phyloP scores from a whole-genome alignment of 1,140 invertebrate species.

The Rhagoletis pomonella region DNA sequence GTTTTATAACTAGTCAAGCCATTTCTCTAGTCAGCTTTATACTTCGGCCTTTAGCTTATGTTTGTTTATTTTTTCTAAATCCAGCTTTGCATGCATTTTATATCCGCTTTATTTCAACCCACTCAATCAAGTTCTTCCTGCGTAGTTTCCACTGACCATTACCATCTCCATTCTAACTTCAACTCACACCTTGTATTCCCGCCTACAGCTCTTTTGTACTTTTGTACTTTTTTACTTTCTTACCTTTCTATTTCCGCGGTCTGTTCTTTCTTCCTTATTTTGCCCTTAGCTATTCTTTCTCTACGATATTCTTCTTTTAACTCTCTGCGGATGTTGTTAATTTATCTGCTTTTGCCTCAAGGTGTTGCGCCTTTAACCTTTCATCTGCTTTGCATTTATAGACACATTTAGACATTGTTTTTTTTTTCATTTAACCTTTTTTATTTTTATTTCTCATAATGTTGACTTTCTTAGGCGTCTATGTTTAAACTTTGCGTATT shows the following conservation, averaged over 20 bases:
- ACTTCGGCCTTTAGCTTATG: too few species aligned
- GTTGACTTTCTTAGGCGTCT: conserved; percentile 32
- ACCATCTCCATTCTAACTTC: too few species aligned
- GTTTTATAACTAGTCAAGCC: too few species aligned
- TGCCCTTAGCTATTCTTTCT: background rate
- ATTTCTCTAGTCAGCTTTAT: too few species aligned
- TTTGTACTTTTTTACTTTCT: too few species aligned
- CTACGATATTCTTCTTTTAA: background rate
- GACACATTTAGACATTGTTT: background rate
- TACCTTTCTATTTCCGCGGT: background rate
- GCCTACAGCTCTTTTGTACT: too few species aligned
- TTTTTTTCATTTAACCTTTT: background rate
- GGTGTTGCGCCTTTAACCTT: conserved; percentile 12
- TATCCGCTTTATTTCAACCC: too few species aligned
- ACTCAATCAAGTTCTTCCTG: too few species aligned
- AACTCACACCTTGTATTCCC: too few species aligned
- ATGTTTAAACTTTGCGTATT: conserved; percentile 15
- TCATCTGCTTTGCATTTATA: background rate
- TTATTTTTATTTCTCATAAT: background rate
- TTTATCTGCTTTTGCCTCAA: conserved; percentile 3
- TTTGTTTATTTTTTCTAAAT: too few species aligned
- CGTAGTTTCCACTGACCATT: too few species aligned
- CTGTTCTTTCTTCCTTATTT: background rate
- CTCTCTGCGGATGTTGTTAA: conserved; percentile 36
- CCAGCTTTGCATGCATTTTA: too few species aligned